phyloP scores from a whole-genome alignment of 53 echinoderm and acorn worm species.

The Antedon mediterranea region DNA sequence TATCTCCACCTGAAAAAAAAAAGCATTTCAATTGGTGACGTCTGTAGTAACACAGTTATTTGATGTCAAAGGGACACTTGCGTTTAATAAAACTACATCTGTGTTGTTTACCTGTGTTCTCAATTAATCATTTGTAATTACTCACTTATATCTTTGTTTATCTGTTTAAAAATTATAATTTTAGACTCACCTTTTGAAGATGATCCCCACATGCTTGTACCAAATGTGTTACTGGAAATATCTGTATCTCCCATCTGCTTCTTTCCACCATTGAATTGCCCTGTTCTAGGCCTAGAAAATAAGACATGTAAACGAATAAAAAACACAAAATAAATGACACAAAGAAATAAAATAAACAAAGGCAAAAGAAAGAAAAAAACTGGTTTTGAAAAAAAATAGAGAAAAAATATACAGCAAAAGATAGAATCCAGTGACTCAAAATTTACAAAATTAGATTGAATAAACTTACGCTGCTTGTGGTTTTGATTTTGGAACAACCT shows the following conservation, averaged over 20 bases:
- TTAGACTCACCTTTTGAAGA: constrained; percentile 27
- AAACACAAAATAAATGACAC: background rate
- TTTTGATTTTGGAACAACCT: constrained; percentile 23
- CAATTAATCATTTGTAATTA: too few relatives aligned
- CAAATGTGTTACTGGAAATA: constrained; percentile 66
- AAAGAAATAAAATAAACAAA: too few relatives aligned
- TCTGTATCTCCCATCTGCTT: constrained; percentile 29
- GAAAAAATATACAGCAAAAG: background rate
- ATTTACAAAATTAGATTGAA: too few relatives aligned
- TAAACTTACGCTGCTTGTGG: constrained; percentile 11
- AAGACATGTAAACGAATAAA: background rate
- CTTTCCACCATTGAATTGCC: constrained; percentile 18
- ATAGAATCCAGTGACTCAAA: too few relatives aligned
- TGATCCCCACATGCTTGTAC: constrained; percentile 95
- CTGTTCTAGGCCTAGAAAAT: constrained; percentile 18
- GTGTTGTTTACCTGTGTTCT: too few relatives aligned
- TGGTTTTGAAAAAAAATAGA: background rate
- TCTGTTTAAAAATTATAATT: background rate
- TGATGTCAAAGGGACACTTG: too few relatives aligned
- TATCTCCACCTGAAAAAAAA: background rate
- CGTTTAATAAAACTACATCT: too few relatives aligned
- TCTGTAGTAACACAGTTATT: too few relatives aligned
- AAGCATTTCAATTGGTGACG: too few relatives aligned
- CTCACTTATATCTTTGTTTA: too few relatives aligned
- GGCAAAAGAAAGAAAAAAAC: too few relatives aligned